Percentiles rank a stretch among this genome's conserved stretches.
Evolutionary conservation across 2,888 invertebrate genomes (phyloP).

Genomic region (Eilema depressum): DNA sequence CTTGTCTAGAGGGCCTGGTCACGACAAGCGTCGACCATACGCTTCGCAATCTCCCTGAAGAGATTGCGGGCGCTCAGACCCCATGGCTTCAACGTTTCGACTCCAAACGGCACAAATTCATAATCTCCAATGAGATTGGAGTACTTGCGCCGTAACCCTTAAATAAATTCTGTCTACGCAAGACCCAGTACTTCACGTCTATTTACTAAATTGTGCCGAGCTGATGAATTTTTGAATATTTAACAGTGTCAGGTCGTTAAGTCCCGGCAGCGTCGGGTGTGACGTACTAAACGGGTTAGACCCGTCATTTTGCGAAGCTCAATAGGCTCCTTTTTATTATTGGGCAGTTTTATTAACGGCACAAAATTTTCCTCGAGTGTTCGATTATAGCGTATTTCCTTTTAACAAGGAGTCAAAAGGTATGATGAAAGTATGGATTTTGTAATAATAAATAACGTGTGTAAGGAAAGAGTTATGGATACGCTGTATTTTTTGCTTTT

Average conservation of each 20-base stretch:
- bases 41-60: no score
- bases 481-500: neutral
- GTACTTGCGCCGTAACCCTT: no score
- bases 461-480: neutral
- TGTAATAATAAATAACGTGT: neutral
- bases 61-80: no score
- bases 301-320: constrained; percentile 12
- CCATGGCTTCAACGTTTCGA: no score
- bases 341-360: constrained; percentile 18
- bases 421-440: constrained; percentile 3
- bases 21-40: no score
- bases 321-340: constrained; percentile 17
- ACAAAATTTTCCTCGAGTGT: constrained; percentile 10
- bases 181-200: neutral
- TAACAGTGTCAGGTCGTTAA: constrained; percentile 27
- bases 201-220: constrained; percentile 15
- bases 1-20: no score
- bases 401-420: neutral
- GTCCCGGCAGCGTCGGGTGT: constrained; percentile 17
- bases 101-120: no score
- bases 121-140: no score
- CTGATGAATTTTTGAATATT: constrained; percentile 39
- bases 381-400: constrained; percentile 6
- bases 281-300: constrained; percentile 21
- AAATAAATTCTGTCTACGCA: neutral